Conservation (phyloP, 92 coral and sea anemone genomes). For the Bergia sp. region DNA sequence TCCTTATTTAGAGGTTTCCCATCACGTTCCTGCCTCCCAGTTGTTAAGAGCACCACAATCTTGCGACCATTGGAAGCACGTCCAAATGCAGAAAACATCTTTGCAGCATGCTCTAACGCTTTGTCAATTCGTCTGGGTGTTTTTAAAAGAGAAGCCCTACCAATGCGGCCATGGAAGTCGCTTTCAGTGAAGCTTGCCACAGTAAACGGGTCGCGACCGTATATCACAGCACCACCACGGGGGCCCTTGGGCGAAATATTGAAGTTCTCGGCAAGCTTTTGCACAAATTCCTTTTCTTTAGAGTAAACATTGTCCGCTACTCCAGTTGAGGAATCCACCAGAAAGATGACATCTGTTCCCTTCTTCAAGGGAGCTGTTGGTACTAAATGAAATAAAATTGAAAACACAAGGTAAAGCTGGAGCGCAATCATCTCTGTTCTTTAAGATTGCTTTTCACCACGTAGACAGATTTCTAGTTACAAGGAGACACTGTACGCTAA, state of each 20-base stretch:
- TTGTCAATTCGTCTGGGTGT: conserved; percentile 59
- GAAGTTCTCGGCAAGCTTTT: conserved; percentile 58
- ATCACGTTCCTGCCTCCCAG: conserved; percentile 55
- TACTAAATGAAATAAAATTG: background rate
- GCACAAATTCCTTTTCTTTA: conserved; percentile 71
- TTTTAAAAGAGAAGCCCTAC: conserved; percentile 3
- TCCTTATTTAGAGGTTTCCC: conserved; percentile 44
- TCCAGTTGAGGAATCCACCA: conserved; percentile 79
- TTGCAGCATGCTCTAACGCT: conserved; percentile 64
- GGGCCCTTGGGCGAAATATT: conserved; percentile 78
- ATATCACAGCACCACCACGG: conserved; percentile 78
- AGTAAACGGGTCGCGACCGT: conserved; percentile 60
- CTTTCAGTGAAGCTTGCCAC: conserved; percentile 54
- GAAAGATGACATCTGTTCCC: conserved; percentile 77
- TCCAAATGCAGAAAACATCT: conserved; percentile 48
- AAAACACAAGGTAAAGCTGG: no score
- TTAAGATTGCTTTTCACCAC: no score
- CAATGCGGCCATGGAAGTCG: conserved; percentile 20
- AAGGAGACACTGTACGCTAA: no score
- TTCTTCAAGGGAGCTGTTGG: conserved; percentile 48
- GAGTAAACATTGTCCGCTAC: conserved; percentile 63
- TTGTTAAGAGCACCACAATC: conserved; percentile 74
- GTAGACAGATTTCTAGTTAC: no score
- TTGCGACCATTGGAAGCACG: conserved; percentile 70
- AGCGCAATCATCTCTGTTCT: no score